Evolutionary conservation across 2,113 vertebrate species (phyloP), one percentile per base, ranked within the genome.

Genomic region (Tylochromis polylepis): DNA sequence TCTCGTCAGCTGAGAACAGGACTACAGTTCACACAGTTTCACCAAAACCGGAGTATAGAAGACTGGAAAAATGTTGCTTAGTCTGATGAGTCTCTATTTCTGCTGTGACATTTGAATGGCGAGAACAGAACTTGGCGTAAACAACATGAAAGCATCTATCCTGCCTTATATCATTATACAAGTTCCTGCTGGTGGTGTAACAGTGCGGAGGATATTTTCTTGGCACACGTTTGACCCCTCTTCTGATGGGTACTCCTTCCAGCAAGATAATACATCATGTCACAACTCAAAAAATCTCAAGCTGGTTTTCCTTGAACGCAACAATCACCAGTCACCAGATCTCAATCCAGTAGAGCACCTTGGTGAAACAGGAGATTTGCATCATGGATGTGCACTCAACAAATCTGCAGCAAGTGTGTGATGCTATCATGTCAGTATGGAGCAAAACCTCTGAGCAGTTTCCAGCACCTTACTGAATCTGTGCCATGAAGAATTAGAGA

Each of bases 331-430:
- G 20, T 36, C 11, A 67, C 20, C 62, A 67, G 3, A 67, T 11
- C 20, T 67, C 34, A 67, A 22, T 67, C 34, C 62, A 67, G 6
- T 22, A 22, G 60, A 67, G 34, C 62, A 38, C 6, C 34, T 67
- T 67, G 62, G 62, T 38, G 34, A 34, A 38, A 67, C 11, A 38
- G 6, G 11, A 38, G 34, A 38, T 67, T 67, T 38, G 62, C 34
- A 22, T 65, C 60, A 0, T 3, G 62, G 0, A 38, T 38, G 60
- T 38, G 2, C 31, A 0, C 0, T 65, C 18, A 65, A 38, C 11
- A 36, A 0, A n/a, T 65, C 31, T 65, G 60, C 31, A 65, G 60
- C 31, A 0, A 38, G 31, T n/a, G 60, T 65, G 0, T 65, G 60
- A 36, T 0, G 0, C 31, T 65, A 65, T 65, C 31, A 36, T 70